phyloP scores from a whole-genome alignment of 2,113 vertebrate genomes.

The Climacteris rufus region DNA sequence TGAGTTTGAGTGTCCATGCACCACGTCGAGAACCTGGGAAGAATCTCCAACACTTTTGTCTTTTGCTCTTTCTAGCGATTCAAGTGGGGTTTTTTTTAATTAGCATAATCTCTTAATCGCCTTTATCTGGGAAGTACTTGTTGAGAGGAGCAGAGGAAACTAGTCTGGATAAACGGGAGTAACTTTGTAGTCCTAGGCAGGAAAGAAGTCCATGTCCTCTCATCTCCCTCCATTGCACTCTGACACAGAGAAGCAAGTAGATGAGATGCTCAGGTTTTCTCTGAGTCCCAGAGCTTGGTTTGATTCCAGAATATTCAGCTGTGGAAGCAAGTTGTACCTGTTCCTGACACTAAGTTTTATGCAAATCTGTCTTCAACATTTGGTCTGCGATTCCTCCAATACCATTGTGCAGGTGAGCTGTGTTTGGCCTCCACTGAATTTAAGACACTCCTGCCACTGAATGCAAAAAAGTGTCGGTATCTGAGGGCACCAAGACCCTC shows the following conservation, averaged over 20 bases:
- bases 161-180: not conserved
- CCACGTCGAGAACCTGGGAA: not conserved
- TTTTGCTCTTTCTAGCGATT: not conserved
- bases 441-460: not conserved
- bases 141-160: not conserved
- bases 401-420: not conserved
- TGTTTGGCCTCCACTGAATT: not conserved
- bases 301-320: not conserved
- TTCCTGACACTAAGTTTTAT: not conserved
- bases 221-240: not conserved
- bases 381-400: not conserved
- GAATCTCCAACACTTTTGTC: not conserved
- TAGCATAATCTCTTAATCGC: not conserved
- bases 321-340: not conserved
- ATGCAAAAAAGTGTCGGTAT: not conserved
- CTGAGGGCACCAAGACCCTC: not conserved
- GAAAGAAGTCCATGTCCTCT: not conserved
- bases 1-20: fast-evolving
- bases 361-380: not conserved
- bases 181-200: not conserved
- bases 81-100: fast-evolving
- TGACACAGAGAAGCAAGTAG: not conserved
- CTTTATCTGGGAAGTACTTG: not conserved
- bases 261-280: not conserved
- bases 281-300: not conserved